Conservation (phyloP, 2,888 invertebrate genomes). For the Sinohyriopsis cumingii region DNA sequence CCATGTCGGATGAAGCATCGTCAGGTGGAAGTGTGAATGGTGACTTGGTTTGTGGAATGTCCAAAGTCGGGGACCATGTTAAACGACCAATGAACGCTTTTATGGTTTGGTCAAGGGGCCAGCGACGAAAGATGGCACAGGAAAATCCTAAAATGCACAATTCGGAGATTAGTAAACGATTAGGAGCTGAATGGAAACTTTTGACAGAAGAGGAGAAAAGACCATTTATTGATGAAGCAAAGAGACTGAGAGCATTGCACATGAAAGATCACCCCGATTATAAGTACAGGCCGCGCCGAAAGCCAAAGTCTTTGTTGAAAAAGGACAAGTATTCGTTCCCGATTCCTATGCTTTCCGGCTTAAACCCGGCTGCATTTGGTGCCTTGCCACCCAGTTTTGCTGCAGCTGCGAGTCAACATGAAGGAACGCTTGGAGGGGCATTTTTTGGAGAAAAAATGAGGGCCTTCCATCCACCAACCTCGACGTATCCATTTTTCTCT, state of each 20-base stretch:
- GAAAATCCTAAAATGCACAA: conserved; percentile 99
- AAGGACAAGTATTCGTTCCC: conserved; percentile 83
- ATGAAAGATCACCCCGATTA: conserved; percentile 99
- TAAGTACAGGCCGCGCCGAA: conserved; percentile 96
- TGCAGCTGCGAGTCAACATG: conserved; percentile 25
- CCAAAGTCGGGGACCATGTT: conserved; percentile 79
- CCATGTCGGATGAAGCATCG: conserved; percentile 30
- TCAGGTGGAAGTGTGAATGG: conserved; percentile 24
- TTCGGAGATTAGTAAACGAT: conserved; percentile 95
- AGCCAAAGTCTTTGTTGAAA: conserved; percentile 89
- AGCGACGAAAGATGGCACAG: conserved; percentile 97
- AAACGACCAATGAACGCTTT: conserved; percentile 99
- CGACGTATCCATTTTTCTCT: conserved; percentile 54
- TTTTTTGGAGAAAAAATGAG: conserved; percentile 50
- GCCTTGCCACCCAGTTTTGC: conserved; percentile 38
- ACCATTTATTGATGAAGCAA: conserved; percentile 99
- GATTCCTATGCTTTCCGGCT: conserved; percentile 58
- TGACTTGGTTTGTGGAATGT: conserved; percentile 23
- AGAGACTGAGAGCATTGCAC: conserved; percentile 94
- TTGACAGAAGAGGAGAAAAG: conserved; percentile 95
- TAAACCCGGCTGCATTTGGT: conserved; percentile 43
- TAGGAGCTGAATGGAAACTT: conserved; percentile 99
- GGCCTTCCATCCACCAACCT: conserved; percentile 57
- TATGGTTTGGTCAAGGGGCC: conserved; percentile 96
- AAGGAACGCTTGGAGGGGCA: conserved; percentile 29